Evolutionary conservation across 2,113 vertebrate species (phyloP), one percentile per base, ranked within the genome.

Genomic region (Apteryx owenii): DNA sequence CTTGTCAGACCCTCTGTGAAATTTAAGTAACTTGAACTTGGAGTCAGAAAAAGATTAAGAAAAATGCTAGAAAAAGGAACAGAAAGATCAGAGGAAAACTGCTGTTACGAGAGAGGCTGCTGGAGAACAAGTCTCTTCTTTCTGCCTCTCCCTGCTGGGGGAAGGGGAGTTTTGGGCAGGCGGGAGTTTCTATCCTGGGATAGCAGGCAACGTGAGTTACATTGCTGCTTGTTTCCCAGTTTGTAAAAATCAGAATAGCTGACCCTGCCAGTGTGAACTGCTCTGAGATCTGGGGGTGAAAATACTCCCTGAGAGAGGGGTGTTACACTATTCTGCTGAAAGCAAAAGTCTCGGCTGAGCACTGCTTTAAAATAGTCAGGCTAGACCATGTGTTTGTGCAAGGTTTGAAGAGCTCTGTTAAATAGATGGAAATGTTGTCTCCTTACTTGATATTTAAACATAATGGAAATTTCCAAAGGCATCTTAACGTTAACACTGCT

Each of bases 1-100:
- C 94, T 88, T 96, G 90, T 91, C 97, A 98, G 95, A 93, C 97
- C 92, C 79, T 85, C 68, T 72, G 86, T 31, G 94, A 90, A 92
- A 96, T 93, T 88, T 88, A 58, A 96, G 76, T 71, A 89, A 89
- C 69, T 92, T 31, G 86, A 81, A 69, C 33, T 62, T 84, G 79
- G 86, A 93, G 87, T 83, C 3, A 28, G 73, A 38, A 81, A 8
- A 75, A 66, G 73, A 23, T 51, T 61, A 36, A 22, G 91, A n/a
- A 84, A 69, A 48, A 31, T 9, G 13, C 50, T 70, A 54, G 42
- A 29, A 80, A 80, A 93, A 60, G 38, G 10, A 64, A 36, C 10
- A 31, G n/a, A 71, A 91, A 92, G 80, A 93, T 88, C 70, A 92
- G 75, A 62, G 44, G 53, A 58, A 82, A 75, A 31, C 14, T 85